Evolutionary conservation across 1,140 invertebrate species (phyloP).

Genomic region (Cydia amplana): DNA sequence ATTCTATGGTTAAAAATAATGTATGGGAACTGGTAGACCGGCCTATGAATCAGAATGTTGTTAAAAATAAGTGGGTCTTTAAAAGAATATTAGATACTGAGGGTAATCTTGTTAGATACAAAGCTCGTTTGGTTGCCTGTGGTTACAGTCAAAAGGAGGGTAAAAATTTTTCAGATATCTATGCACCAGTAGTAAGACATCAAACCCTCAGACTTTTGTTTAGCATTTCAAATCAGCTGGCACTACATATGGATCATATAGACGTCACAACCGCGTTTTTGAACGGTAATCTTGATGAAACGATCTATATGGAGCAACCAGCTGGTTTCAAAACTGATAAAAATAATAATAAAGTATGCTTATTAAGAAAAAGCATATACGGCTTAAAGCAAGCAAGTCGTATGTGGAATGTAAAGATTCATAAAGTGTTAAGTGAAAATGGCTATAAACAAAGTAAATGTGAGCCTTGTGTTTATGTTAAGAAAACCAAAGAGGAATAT

Average conservation of each 20-base stretch:
- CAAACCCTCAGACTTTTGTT: constrained; percentile 53
- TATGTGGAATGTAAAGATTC: constrained; percentile 30
- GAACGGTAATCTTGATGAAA: constrained; percentile 63
- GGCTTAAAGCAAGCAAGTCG: constrained; percentile 31
- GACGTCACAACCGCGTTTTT: constrained; percentile 67
- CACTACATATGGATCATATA: constrained; percentile 51
- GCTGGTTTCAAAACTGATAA: constrained; percentile 41
- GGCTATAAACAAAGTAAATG: constrained; percentile 34
- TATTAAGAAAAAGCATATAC: constrained; percentile 24
- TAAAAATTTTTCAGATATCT: neutral
- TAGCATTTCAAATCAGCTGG: constrained; percentile 44
- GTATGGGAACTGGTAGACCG: too few relatives aligned
- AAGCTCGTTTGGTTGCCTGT: neutral
- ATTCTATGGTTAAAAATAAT: too few relatives aligned
- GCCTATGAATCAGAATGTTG: too few relatives aligned
- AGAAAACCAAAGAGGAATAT: constrained; percentile 21
- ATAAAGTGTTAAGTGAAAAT: constrained; percentile 27
- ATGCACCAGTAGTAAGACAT: constrained; percentile 44
- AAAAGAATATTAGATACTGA: too few relatives aligned
- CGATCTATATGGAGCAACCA: constrained; percentile 66
- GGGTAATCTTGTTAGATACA: too few relatives aligned
- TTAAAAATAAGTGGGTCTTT: too few relatives aligned
- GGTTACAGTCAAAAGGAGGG: neutral
- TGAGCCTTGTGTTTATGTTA: constrained; percentile 42
- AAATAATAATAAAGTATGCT: constrained; percentile 31